Conservation (phyloP, 1,140 invertebrate genomes). For the Pseudomyrmex dendroicus region DNA sequence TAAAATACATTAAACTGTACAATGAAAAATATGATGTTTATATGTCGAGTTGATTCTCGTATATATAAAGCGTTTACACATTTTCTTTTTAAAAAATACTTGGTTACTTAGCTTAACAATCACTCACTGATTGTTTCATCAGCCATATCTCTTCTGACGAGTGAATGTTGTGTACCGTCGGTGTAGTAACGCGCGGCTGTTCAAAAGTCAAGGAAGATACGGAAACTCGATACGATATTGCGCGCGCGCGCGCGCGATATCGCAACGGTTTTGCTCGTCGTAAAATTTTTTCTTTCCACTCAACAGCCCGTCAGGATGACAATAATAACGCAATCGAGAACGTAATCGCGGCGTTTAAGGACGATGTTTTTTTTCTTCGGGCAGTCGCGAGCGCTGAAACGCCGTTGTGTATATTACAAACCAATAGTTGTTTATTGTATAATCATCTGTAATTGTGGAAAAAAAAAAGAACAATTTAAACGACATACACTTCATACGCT, state of each 20-base stretch:
- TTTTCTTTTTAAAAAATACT: too few species aligned
- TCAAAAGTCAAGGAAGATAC: background rate
- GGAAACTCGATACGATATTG: background rate
- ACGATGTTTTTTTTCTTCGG: background rate
- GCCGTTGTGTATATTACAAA: slow-evolving; percentile 67
- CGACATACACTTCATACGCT: slow-evolving; percentile 64
- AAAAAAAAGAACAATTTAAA: slow-evolving; percentile 67
- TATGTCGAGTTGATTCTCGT: background rate
- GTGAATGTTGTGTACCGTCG: background rate
- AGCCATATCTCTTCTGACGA: slow-evolving; percentile 5
- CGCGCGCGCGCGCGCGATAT: background rate
- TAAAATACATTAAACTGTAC: too few species aligned
- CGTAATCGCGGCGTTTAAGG: background rate
- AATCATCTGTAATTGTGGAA: slow-evolving; percentile 67
- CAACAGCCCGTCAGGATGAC: background rate
- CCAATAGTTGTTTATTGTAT: slow-evolving; percentile 75
- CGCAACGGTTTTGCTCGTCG: too few species aligned
- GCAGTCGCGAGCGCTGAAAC: background rate
- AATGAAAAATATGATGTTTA: too few species aligned
- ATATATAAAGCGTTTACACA: background rate
- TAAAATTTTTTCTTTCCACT: background rate
- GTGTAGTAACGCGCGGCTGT: background rate
- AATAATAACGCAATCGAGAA: background rate
- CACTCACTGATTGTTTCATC: slow-evolving; percentile 8
- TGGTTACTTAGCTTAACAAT: background rate